These are phyloP conservation scores for Sphecodes monilicornis DNA, from an alignment of 2,888 invertebrate species.

Conservation along the genomic window DNA sequence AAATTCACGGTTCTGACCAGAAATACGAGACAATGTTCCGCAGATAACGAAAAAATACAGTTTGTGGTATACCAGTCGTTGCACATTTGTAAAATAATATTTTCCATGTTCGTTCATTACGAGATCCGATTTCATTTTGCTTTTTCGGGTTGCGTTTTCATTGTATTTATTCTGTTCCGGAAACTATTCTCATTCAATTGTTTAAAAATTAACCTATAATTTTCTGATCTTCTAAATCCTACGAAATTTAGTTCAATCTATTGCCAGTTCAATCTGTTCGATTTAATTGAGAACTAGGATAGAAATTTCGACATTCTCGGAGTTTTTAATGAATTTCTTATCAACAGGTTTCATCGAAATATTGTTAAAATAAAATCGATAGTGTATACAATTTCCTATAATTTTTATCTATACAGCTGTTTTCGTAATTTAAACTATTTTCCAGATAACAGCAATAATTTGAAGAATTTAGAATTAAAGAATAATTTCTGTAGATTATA, in stretches of 20 bases:
- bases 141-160: neutral
- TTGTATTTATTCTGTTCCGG: neutral
- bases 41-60: neutral
- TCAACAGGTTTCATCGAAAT: neutral
- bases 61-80: neutral
- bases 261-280: neutral
- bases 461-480: no score
- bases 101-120: neutral
- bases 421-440: neutral
- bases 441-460: neutral
- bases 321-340: neutral
- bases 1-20: neutral
- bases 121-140: neutral
- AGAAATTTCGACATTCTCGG: neutral
- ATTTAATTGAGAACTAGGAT: neutral
- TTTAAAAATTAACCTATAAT: neutral
- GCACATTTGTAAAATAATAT: neutral
- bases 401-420: neutral
- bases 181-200: neutral
- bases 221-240: neutral
- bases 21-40: neutral
- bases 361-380: neutral
- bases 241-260: neutral
- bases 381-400: neutral
- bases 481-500: no score